Evolutionary conservation across 1,140 invertebrate species (phyloP).

Genomic region (Mizuhopecten yessoensis): DNA sequence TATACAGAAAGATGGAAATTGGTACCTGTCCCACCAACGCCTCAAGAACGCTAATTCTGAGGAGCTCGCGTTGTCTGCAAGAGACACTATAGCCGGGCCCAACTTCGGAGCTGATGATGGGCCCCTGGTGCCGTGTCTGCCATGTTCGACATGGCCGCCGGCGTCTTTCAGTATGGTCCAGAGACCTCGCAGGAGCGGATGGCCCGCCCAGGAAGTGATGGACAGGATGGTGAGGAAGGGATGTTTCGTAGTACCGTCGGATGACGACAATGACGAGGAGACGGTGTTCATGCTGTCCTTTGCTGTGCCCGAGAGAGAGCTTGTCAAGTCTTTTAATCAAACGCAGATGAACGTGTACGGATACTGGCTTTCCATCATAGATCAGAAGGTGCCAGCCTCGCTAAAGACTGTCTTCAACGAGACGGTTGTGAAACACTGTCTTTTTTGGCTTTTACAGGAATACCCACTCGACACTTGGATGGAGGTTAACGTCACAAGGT

Average conservation of each 20-base stretch:
- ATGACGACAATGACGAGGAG: background rate
- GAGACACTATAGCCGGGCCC: background rate
- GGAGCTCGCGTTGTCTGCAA: background rate
- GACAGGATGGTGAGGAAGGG: conserved; percentile 13
- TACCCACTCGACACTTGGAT: background rate
- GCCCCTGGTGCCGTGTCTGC: background rate
- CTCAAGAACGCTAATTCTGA: background rate
- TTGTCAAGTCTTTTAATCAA: background rate
- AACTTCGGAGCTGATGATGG: background rate
- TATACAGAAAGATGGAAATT: background rate
- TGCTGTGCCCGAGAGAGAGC: background rate
- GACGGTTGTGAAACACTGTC: background rate
- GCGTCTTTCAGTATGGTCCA: background rate
- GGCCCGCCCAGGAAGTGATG: background rate
- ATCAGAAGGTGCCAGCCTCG: background rate
- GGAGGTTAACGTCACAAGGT: background rate
- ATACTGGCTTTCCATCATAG: background rate
- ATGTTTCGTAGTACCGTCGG: background rate
- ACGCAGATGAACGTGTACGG: background rate
- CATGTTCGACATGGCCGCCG: conserved; percentile 1
- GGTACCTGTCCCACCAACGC: background rate
- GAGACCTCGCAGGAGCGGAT: background rate
- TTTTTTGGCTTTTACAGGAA: background rate
- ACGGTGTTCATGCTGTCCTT: background rate
- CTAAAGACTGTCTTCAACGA: background rate